phyloP scores from a whole-genome alignment of 2,113 vertebrate species.

The Symphodus melops region DNA sequence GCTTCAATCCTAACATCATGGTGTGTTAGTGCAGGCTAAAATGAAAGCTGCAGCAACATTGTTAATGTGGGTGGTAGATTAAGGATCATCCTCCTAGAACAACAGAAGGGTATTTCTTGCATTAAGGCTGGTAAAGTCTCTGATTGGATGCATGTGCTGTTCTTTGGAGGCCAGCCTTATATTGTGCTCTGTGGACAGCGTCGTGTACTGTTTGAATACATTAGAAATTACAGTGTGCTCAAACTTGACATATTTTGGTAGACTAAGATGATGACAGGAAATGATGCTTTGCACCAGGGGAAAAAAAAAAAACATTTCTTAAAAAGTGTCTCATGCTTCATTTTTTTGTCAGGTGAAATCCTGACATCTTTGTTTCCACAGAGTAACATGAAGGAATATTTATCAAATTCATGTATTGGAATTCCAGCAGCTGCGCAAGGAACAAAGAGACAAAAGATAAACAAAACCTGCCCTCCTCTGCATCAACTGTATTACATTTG shows the following conservation, averaged over 20 bases:
- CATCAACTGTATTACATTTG: conserved; percentile 43
- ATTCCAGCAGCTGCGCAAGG: conserved; percentile 2
- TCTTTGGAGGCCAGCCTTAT: conserved; percentile 1
- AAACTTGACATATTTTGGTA: not conserved
- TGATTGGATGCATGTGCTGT: not conserved
- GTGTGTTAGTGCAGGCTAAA: conserved; percentile 46
- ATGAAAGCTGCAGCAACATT: conserved; percentile 57
- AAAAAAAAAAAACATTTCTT: no score
- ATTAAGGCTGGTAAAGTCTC: not conserved
- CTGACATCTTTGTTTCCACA: conserved; percentile 8
- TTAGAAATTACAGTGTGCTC: not conserved
- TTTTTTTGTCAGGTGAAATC: conserved; percentile 24
- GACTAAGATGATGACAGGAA: conserved; percentile 2
- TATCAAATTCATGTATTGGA: conserved; percentile 43
- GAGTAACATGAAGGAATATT: conserved; percentile 24
- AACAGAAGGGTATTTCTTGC: conserved; percentile 16
- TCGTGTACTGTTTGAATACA: conserved; percentile 3
- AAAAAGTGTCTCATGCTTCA: conserved; percentile 19
- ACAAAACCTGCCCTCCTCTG: conserved; percentile 26
- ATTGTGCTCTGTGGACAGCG: not conserved
- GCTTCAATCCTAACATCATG: conserved; percentile 53
- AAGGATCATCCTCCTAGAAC: conserved; percentile 33
- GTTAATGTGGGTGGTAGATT: conserved; percentile 36
- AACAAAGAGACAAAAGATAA: conserved; percentile 11
- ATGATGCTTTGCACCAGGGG: no score